Evolutionary conservation across 2,113 vertebrate species (phyloP).

Genomic region (Chionodraco myersi): DNA sequence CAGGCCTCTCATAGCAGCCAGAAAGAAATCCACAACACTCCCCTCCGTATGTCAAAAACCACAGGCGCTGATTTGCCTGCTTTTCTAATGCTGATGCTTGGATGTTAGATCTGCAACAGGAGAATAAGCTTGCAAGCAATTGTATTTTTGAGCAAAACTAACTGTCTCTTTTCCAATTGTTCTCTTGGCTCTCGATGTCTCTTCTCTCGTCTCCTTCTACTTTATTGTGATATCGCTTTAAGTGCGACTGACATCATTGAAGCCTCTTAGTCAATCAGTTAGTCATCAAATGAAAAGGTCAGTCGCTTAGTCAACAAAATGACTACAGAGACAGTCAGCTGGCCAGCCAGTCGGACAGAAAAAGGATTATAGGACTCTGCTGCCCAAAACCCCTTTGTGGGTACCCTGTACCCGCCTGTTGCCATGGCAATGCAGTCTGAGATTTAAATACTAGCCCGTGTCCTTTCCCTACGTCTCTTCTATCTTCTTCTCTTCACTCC

Average conservation of each 20-base stretch:
- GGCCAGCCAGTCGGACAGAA: constrained; percentile 52
- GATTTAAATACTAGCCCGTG: constrained; percentile 73
- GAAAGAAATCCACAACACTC: no score
- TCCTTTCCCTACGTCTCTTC: constrained; percentile 54
- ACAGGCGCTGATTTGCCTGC: constrained; percentile 25
- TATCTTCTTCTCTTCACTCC: constrained; percentile 62
- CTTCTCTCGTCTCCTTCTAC: constrained; percentile 26
- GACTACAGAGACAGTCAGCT: constrained; percentile 49
- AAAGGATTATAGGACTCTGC: constrained; percentile 41
- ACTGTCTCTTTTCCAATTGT: constrained; percentile 15
- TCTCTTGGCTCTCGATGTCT: constrained; percentile 6
- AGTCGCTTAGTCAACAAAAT: constrained; percentile 65
- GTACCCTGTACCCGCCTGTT: constrained; percentile 76
- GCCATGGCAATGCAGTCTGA: constrained; percentile 72
- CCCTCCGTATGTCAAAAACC: constrained; percentile 66
- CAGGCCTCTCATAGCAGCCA: no score
- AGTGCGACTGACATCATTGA: constrained; percentile 57
- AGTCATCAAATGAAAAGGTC: constrained; percentile 71
- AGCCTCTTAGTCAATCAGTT: constrained; percentile 69
- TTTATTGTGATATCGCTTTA: constrained; percentile 47
- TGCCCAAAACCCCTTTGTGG: constrained; percentile 61
- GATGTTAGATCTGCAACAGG: constrained; percentile 15
- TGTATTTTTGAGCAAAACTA: constrained; percentile 28
- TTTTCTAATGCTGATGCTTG: constrained; percentile 4
- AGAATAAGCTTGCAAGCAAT: constrained; percentile 11